Base-by-base conservation (phyloP, 2,113 vertebrate genomes). In the Cyprinodon tularosa region DNA sequence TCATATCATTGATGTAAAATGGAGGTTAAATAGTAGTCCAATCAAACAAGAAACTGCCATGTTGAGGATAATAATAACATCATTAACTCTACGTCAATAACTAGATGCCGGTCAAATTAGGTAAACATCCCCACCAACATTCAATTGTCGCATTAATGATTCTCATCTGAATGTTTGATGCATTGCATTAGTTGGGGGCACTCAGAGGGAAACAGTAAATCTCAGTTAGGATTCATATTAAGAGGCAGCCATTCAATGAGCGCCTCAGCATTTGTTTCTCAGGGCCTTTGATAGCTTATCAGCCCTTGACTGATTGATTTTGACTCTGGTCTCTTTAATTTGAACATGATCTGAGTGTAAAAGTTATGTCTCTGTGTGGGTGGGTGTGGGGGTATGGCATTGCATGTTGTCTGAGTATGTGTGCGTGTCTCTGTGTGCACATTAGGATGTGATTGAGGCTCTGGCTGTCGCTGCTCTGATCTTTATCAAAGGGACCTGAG, bases 401-500 rank as follows among this genome's bases (percentile, higher is more conserved):
- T n/a, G 50, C 50, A 9, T 59, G 40, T 80, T 79, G 47, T 42
- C 29, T 65, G 45, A 53, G 48, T 72, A 40, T 60, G 45, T 60
- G 22, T 17, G 61, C 63, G 48, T 42, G 62, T 7, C 4, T 53
- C 39, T 14, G 59, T 12, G 0, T 4, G 48, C 64, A 66, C 53
- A 15, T 71, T 72, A 0, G 4, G 60, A 38, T 80, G 78, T 78
- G 86, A 79, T 73, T 84, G 72, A 81, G 77, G 70, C 59, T 78
- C 74, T 79, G 72, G 69, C 75, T 71, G 62, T 68, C 47, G 82
- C 66, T 78, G 48, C 73, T 80, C 71, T 86, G 89, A 88, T 92
- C 81, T 86, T 87, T 88, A 90, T 92, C 87, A 86, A 66, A 85
- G 73, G 84, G 76, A 82, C 84, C 83, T 86, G 86, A 86, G 88